Conservation (phyloP, 2,888 invertebrate species). For the Meteorus cinctellus region DNA sequence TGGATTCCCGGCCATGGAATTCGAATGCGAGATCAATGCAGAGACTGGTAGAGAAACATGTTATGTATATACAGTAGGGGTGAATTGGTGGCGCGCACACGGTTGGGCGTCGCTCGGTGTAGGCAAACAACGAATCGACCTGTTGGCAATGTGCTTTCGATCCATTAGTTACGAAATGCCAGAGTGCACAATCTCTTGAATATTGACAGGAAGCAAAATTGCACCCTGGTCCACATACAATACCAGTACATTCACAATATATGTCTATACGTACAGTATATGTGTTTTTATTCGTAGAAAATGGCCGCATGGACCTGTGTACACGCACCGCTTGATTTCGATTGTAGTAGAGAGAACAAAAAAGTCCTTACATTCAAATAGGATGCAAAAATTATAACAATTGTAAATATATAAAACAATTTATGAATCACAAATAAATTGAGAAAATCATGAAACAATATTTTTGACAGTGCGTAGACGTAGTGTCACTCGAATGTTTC, state of each 20-base stretch:
- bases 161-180: slow-evolving; percentile 45
- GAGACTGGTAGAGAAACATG: not conserved
- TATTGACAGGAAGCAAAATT: slow-evolving; percentile 40
- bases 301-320: not conserved
- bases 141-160: slow-evolving; percentile 46
- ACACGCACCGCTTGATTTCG: not conserved
- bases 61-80: not conserved
- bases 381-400: too few relatives aligned
- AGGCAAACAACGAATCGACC: slow-evolving; percentile 44
- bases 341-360: not conserved
- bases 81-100: slow-evolving; percentile 25
- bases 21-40: slow-evolving; percentile 44
- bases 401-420: too few relatives aligned
- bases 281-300: slow-evolving; percentile 10
- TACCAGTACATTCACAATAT: not conserved
- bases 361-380: too few relatives aligned
- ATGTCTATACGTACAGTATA: not conserved
- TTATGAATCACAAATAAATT: too few relatives aligned
- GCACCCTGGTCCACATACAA: slow-evolving; percentile 19
- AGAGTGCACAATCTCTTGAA: slow-evolving; percentile 38
- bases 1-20: slow-evolving; percentile 34
- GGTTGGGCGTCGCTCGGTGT: slow-evolving; percentile 24
- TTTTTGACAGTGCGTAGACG: too few relatives aligned
- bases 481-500: too few relatives aligned
- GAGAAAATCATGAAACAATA: too few relatives aligned